Evolutionary conservation across 2,888 invertebrate species (phyloP), one percentile per base, ranked within the genome.

Genomic region (Dexiosoma caninum): DNA sequence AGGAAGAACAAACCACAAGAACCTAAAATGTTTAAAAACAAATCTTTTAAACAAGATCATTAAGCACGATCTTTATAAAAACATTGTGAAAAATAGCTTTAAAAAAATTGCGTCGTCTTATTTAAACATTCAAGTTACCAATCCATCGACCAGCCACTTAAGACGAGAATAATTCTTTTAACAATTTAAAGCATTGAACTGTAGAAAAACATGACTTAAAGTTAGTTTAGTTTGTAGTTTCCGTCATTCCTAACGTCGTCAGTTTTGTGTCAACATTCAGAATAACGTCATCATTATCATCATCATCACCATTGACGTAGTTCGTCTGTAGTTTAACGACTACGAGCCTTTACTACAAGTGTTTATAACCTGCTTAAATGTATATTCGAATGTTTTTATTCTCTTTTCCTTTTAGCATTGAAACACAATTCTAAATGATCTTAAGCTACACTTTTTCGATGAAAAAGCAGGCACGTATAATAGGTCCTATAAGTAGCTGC

Each of bases 301-400:
- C 23, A 37, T 35, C 32, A 23, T 59, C 10, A 46, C 27, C 10
- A 27, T 40, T 57, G 71, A 40, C 59, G 27, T 21, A 59, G 35
- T 27, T 19, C 51, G 23, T 49, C 37, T 70, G 19, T 37, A 30
- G 46, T 53, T 62, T 7, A 55, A 30, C 42, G 9, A 42, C 10
- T 60, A 42, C 35, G 30, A 77, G 72, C n/a, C n/a, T n/a, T n/a
- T n/a, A n/a, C n/a, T n/a, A n/a, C n/a, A 60, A 74, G 59, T 87
- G 84, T 87, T 86, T 86, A 83, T 83, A 74, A 80, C 87, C 86
- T 84, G 84, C 86, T 86, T 79, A 81, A 83, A 46, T 66, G 74
- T 64, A 35, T 42, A 69, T 51, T 67, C 55, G 37, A 49, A 32
- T 32, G 12, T 19, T 21, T n/a, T 49, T 46, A 0, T 19, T 32